A percentile compares a stretch with the other conserved stretches of the same genome.
Evolutionary conservation across 2,797 vertebrate species (phyloP).

Genomic region (Graptemys geographica): DNA sequence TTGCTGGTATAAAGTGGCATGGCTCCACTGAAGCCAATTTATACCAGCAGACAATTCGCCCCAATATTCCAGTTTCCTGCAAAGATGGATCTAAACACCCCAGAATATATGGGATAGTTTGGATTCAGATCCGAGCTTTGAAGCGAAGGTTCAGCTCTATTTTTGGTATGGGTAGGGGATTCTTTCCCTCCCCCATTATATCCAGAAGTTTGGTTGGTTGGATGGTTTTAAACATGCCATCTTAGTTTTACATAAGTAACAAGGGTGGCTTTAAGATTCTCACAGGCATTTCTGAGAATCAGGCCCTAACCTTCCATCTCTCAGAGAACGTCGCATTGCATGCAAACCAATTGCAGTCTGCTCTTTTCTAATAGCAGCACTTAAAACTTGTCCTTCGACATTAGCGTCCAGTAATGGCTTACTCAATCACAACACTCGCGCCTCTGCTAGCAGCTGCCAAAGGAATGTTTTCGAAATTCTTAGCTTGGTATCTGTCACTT

Average conservation of each 20-base stretch:
- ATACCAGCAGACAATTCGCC: neutral
- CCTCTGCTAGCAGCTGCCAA: conserved; percentile 36
- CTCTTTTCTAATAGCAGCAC: conserved; percentile 81
- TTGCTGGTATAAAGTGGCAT: neutral
- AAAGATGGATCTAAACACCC: neutral
- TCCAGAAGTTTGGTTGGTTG: neutral
- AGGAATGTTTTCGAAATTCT: neutral
- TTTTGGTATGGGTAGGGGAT: neutral
- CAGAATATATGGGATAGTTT: neutral
- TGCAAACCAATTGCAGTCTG: conserved; percentile 80
- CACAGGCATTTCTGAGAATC: conserved; percentile 77
- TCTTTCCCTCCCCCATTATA: neutral
- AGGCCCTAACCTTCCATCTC: conserved; percentile 75
- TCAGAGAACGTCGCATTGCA: conserved; percentile 59
- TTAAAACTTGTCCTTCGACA: conserved; percentile 72
- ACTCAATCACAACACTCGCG: conserved; percentile 26
- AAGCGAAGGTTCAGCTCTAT: neutral
- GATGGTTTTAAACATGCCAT: neutral
- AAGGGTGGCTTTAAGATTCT: conserved; percentile 82
- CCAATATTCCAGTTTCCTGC: neutral
- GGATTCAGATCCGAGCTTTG: neutral
- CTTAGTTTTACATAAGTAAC: conserved; percentile 43
- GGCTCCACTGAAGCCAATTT: neutral
- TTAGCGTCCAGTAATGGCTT: conserved; percentile 32
- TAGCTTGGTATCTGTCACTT: neutral